Base-by-base conservation (phyloP, 2,888 invertebrate genomes). In the Tetragonisca angustula region DNA sequence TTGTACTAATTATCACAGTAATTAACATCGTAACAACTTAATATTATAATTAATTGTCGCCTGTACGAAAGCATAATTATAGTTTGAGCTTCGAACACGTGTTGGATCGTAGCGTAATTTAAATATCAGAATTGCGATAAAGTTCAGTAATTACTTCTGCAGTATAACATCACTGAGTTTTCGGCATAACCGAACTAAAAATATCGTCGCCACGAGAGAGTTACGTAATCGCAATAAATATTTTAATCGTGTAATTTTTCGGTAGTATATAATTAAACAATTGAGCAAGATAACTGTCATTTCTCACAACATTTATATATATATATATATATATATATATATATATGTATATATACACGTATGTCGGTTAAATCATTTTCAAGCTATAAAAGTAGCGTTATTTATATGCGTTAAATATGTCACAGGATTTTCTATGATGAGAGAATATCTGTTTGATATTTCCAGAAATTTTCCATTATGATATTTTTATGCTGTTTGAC, bases 191-290 rank as follows among this genome's bases (percentile, higher is more conserved):
- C 2, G 21, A 32, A 49, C 24, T 56, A 75, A 75, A 67, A 54
- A 67, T 65, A 65, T n/a, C 17, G 43, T 27, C 4, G 43, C 43
- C n/a, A 21, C 49, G 32, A 43, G 17, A 21, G 15, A 68, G 32
- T 68, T 76, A 61, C 13, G 59, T 32, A 59, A 69, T 61, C 32
- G 13, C n/a, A 68, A 69, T 68, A 32, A 68, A 32, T 43, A 76
- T 69, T 59, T 76, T 59, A 76, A 32, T 61, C 49, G 11, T 59
- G 15, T 49, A 50, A 61, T 61, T 50, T 59, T 68, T 59, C 2
- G 2, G 13, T 5, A 2, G 13, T 68, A 32, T 68, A 50, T 50
- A 76, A 49, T 27, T 68, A 27, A 68, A 61, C 24, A 76, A 68
- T 50, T 68, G 56, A 32, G 32, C 32, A 32, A 73, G 56, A 5